Evolutionary conservation across 2,888 invertebrate species (phyloP), one percentile per base, ranked within the genome.

Genomic region (Chrysolina americana): DNA sequence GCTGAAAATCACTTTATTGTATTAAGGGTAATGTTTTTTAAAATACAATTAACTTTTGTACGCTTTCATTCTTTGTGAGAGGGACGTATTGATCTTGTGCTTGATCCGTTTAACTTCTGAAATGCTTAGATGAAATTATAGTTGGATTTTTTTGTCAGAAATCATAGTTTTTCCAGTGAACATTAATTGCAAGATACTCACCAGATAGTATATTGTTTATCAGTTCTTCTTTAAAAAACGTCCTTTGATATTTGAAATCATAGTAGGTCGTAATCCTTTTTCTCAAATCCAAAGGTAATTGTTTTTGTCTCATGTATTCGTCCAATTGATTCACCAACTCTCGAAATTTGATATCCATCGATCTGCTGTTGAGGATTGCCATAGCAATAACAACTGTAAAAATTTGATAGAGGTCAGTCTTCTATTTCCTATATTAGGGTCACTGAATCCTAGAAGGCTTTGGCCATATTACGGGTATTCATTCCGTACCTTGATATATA

Each of bases 251-350:
- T 11, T 88, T 87, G 81, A 87, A 85, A 65, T 85, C 78, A 74
- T 89, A 89, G 78, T 86, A 89, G 56, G 85, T 79, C 11, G 85
- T 71, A 2, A 89, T 81, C 48, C 88, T 85, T 36, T 81, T 78
- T 59, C 85, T 86, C 81, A 89, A 86, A 23, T 85, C 81, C 4
- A 76, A 41, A 0, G 89, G 87, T 50, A 89, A 79, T 66, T 88
- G 87, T 68, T 88, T 89, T 44, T 86, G 87, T 6, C 80, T 81
- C 70, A 87, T 84, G 74, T 88, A 89, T 41, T 88, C 87, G 1
- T 81, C 76, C 15, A 89, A 76, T 81, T 89, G 88, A 73, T 87
- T 86, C 66, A 89, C 84, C 9, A 88, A 84, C 75, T 87, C 87
- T 70, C 87, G 84, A 71, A 87, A 89, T 76, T 89, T 89, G 1